Base-by-base conservation (phyloP, 2,888 invertebrate genomes). In the Xestoiulus laeticollis region DNA sequence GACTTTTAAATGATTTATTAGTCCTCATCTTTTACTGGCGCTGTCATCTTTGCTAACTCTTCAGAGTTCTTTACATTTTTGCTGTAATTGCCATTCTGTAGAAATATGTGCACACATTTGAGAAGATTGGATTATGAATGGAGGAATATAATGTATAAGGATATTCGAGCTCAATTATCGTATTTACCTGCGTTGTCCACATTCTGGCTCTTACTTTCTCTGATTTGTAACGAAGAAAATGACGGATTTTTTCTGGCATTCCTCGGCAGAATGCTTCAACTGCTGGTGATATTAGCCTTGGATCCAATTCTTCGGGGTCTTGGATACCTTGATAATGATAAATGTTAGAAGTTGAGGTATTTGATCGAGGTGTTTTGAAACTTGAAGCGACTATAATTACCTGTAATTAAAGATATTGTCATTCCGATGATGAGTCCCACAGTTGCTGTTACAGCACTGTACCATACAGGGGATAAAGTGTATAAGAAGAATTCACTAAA, bases 401-500 rank as follows among this genome's bases (percentile, higher is more conserved):
- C 87, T 87, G 87, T 87, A 22, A 38, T 30, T n/a, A 87, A 1
- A 22, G 87, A 87, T 14, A 87, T 44, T 38, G 43, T 30, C 33
- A 87, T 33, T n/a, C 87, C 87, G 12, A 87, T 38, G 12, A 30
- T 87, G 12, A 87, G n/a, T 30, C 87, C 87, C 12, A 87, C 82
- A 19, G 44, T 22, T 33, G 78, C 68, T 33, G 87, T 78, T 10
- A 87, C 38, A 1, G 82, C 22, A 38, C 38, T 38, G 44, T 87
- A 87, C 87, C 87, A 87, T n/a, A 87, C 32, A 12, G 87, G 87
- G 22, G 87, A 87, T 22, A 87, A 12, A 14, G 87, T 87, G 38
- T 87, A 87, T 16, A 86, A 59, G 59, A 86, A 86, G 19, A 86
- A 86, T n/a, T 44, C 86, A 59, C 86, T 86, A 14, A 86, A 53